A percentile compares a stretch with the other conserved stretches of the same genome.
Evolutionary conservation across 2,797 vertebrate genomes (phyloP).

Genomic region (Hirundo rustica): DNA sequence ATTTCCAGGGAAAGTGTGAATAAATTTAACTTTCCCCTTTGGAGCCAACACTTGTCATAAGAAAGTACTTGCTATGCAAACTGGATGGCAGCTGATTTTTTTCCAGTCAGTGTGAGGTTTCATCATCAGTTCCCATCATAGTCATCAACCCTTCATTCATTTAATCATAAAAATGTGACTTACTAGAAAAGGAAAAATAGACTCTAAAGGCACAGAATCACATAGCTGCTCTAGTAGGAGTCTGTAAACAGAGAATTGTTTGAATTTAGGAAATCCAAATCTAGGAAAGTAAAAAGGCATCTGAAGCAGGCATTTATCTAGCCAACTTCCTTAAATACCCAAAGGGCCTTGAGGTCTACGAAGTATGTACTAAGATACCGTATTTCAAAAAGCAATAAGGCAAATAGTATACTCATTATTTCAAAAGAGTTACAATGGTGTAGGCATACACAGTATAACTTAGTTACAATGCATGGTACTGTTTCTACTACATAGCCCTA

Average conservation of each 20-base stretch:
- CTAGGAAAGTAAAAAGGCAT: slow-evolving; percentile 77
- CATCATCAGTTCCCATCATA: slow-evolving; percentile 25
- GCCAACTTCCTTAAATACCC: slow-evolving; percentile 74
- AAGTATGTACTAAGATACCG: slow-evolving; percentile 75
- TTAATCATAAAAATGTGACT: slow-evolving; percentile 66
- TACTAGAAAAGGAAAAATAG: slow-evolving; percentile 74
- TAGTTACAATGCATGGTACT: slow-evolving; percentile 76
- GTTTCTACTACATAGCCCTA: slow-evolving; percentile 76
- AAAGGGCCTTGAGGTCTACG: slow-evolving; percentile 75
- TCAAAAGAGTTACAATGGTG: slow-evolving; percentile 80
- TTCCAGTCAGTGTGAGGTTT: slow-evolving; percentile 48
- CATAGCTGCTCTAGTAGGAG: slow-evolving; percentile 81
- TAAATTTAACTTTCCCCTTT: neutral
- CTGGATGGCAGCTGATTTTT: slow-evolving; percentile 32
- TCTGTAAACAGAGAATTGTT: slow-evolving; percentile 81
- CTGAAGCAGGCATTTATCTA: slow-evolving; percentile 70
- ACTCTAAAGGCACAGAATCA: slow-evolving; percentile 84
- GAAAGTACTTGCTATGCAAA: slow-evolving; percentile 47
- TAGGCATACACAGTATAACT: slow-evolving; percentile 82
- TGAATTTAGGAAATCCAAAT: slow-evolving; percentile 77
- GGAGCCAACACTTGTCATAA: neutral
- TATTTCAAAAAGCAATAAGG: slow-evolving; percentile 82
- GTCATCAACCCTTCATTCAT: slow-evolving; percentile 66
- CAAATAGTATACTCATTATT: slow-evolving; percentile 80
- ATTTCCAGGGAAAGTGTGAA: slow-evolving; percentile 10